These are phyloP conservation scores for Montipora capricornis DNA, from an alignment of 64 coral and sea anemone genomes.

Conservation along the genomic window DNA sequence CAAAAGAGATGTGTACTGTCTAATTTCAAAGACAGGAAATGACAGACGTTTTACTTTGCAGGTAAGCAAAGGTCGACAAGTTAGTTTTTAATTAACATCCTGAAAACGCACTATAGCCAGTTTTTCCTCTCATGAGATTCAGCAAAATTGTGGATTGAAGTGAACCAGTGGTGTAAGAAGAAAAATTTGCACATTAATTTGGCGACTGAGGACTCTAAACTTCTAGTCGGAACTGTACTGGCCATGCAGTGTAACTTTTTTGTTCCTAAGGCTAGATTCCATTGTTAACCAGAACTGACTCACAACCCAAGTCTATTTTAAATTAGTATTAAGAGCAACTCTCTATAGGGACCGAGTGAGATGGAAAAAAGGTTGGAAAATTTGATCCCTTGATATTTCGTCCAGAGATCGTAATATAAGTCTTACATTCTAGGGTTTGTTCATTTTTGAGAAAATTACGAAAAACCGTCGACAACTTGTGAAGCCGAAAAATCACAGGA, in stretches of 20 bases:
- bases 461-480: constrained; percentile 18
- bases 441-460: constrained; percentile 29
- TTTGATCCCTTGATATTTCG: constrained; percentile 17
- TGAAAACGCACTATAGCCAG: background rate
- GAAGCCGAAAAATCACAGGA: constrained; percentile 37
- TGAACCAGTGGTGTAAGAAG: too few species aligned
- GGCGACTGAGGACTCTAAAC: too few species aligned
- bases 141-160: too few species aligned
- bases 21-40: constrained; percentile 20
- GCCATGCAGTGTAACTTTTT: too few species aligned
- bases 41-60: background rate
- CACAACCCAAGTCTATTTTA: too few species aligned
- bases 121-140: too few species aligned
- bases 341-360: background rate
- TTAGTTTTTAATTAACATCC: background rate
- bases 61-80: background rate
- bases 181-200: too few species aligned
- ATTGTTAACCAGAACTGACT: too few species aligned
- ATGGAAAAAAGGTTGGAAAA: constrained; percentile 16
- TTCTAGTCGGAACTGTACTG: too few species aligned
- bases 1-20: background rate
- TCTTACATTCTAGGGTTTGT: constrained; percentile 15
- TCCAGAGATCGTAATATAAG: constrained; percentile 33
- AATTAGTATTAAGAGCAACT: background rate
- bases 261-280: too few species aligned